Percentiles rank a stretch among this genome's conserved stretches.
These are phyloP conservation scores for Mantis religiosa DNA, from an alignment of 2,888 invertebrate species.

Conservation along the genomic window DNA sequence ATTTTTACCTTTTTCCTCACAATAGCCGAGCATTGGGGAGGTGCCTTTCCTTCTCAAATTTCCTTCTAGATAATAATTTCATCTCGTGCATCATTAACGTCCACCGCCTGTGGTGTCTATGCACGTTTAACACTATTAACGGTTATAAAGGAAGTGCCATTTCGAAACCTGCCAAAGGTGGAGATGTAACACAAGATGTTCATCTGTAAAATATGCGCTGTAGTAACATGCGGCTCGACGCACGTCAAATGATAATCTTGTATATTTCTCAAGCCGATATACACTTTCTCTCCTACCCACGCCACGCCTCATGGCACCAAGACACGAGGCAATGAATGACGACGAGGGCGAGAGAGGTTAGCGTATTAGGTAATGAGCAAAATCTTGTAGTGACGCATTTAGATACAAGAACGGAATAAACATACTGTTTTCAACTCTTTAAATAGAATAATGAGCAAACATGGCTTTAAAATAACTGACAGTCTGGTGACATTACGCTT, in stretches of 20 bases:
- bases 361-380: background rate
- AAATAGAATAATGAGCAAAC: too few relatives aligned
- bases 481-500: too few relatives aligned
- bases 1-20: background rate
- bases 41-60: background rate
- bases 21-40: background rate
- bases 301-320: background rate
- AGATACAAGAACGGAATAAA: too few relatives aligned
- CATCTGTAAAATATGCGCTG: background rate
- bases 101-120: background rate
- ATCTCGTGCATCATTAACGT: background rate
- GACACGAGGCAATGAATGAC: background rate
- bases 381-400: too few relatives aligned
- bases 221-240: background rate
- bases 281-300: background rate
- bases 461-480: too few relatives aligned
- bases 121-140: background rate
- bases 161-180: background rate
- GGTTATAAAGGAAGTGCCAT: background rate
- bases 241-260: background rate
- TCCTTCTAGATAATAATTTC: background rate
- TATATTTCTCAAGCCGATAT: background rate
- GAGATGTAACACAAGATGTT: background rate
- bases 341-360: too few relatives aligned
- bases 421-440: too few relatives aligned